These are phyloP conservation scores for Drosophila obscura DNA, from an alignment of 1,140 invertebrate genomes.

Conservation along the genomic window DNA sequence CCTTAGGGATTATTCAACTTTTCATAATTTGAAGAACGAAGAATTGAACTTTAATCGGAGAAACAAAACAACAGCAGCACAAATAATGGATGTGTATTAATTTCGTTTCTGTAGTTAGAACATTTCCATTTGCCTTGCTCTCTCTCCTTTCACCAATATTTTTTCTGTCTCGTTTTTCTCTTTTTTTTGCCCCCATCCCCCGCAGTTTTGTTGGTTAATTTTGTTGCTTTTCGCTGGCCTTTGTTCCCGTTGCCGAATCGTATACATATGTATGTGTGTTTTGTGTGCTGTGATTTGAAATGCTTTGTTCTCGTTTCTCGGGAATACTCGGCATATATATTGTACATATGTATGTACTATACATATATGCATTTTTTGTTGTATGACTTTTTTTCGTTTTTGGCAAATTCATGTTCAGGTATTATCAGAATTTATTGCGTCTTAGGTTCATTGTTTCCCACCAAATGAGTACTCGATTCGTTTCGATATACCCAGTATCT, in stretches of 20 bases:
- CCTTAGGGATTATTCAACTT: too few species aligned
- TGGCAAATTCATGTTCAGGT: slow-evolving; percentile 56
- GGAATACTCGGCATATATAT: slow-evolving; percentile 22
- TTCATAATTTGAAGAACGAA: too few species aligned
- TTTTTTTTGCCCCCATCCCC: neutral
- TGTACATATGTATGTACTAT: slow-evolving; percentile 19
- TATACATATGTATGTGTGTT: slow-evolving; percentile 8
- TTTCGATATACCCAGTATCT: slow-evolving; percentile 25
- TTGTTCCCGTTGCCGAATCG: slow-evolving; percentile 48
- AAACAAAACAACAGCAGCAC: too few species aligned
- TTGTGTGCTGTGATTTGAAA: slow-evolving; percentile 63
- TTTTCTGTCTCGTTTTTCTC: slow-evolving; percentile 7
- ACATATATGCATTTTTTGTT: slow-evolving; percentile 39
- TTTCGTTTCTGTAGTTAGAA: too few species aligned
- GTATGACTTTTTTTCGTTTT: slow-evolving; percentile 29
- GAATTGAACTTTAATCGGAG: too few species aligned
- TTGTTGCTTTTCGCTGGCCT: slow-evolving; percentile 40
- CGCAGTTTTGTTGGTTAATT: neutral
- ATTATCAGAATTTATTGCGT: slow-evolving; percentile 76
- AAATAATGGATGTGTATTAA: too few species aligned
- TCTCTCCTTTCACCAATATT: slow-evolving; percentile 25
- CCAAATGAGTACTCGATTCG: slow-evolving; percentile 26
- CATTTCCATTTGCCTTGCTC: neutral
- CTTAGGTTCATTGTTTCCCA: slow-evolving; percentile 73
- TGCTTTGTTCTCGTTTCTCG: slow-evolving; percentile 67